These are phyloP conservation scores for Drosophila vallismaia DNA, from an alignment of 2,888 invertebrate species.

Conservation along the genomic window DNA sequence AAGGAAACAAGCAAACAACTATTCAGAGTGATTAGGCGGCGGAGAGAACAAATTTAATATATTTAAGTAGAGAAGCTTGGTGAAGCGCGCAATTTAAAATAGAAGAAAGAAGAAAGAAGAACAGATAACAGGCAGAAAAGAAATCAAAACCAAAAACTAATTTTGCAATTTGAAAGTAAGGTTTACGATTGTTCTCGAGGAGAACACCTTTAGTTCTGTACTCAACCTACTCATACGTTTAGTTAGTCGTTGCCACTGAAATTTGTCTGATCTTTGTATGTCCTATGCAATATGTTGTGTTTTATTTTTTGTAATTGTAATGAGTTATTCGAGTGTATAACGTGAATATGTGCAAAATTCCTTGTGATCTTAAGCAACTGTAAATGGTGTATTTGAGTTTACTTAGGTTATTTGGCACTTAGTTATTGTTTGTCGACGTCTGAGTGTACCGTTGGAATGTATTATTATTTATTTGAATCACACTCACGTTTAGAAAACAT, in stretches of 20 bases:
- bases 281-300: constrained; percentile 63
- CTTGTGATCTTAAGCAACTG: constrained; percentile 50
- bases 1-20: constrained; percentile 57
- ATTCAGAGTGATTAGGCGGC: constrained; percentile 36
- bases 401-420: constrained; percentile 37
- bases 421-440: constrained; percentile 20
- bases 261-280: constrained; percentile 62
- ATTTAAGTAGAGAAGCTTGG: constrained; percentile 41
- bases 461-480: constrained; percentile 46
- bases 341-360: constrained; percentile 57
- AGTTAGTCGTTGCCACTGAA: constrained; percentile 55
- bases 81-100: constrained; percentile 57
- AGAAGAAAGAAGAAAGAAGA: constrained; percentile 40
- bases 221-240: constrained; percentile 32
- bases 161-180: constrained; percentile 45
- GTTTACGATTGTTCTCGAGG: constrained; percentile 48
- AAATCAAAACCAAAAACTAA: constrained; percentile 60
- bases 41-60: constrained; percentile 36
- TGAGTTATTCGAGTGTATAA: constrained; percentile 44
- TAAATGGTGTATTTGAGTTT: constrained; percentile 55
- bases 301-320: constrained; percentile 47
- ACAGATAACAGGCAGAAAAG: constrained; percentile 11
- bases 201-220: constrained; percentile 30
- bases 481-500: constrained; percentile 21
- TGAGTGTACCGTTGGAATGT: constrained; percentile 42